Conservation (phyloP, 1,140 invertebrate genomes). For the Macrobrachium rosenbergii region DNA sequence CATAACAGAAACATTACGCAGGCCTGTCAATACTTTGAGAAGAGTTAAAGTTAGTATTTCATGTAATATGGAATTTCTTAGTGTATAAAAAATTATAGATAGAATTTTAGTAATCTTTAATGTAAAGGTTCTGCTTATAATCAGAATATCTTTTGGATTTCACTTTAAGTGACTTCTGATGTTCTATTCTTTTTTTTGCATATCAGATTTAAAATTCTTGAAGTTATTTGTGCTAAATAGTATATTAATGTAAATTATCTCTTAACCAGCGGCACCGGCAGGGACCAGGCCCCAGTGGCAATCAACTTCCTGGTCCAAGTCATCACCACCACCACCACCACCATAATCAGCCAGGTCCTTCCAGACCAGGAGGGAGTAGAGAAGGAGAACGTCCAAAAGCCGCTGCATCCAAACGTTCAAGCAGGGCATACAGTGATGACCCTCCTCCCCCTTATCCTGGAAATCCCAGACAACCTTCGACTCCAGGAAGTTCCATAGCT, state of each 20-base stretch:
- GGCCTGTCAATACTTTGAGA: constrained; percentile 87
- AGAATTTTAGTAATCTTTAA: no score
- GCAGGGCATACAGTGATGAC: constrained; percentile 64
- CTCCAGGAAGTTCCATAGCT: constrained; percentile 28
- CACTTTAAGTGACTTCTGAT: no score
- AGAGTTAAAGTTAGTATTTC: constrained; percentile 59
- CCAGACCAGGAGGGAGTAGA: constrained; percentile 62
- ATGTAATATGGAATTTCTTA: neutral
- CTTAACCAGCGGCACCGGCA: constrained; percentile 61
- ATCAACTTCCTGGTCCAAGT: constrained; percentile 29
- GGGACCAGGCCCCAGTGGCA: constrained; percentile 34
- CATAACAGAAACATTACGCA: constrained; percentile 87
- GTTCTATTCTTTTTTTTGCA: neutral
- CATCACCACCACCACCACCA: constrained; percentile 49
- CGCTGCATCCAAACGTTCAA: constrained; percentile 46
- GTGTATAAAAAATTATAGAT: no score
- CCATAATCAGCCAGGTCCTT: constrained; percentile 41
- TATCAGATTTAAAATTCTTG: neutral
- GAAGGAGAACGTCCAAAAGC: constrained; percentile 68
- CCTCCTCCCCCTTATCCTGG: constrained; percentile 68
- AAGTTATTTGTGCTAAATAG: neutral
- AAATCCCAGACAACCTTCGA: constrained; percentile 69
- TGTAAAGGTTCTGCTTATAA: no score
- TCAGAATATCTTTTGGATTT: no score
- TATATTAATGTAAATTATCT: constrained; percentile 1